Conservation (phyloP, 2,797 vertebrate genomes). For the Remorina albescens region DNA sequence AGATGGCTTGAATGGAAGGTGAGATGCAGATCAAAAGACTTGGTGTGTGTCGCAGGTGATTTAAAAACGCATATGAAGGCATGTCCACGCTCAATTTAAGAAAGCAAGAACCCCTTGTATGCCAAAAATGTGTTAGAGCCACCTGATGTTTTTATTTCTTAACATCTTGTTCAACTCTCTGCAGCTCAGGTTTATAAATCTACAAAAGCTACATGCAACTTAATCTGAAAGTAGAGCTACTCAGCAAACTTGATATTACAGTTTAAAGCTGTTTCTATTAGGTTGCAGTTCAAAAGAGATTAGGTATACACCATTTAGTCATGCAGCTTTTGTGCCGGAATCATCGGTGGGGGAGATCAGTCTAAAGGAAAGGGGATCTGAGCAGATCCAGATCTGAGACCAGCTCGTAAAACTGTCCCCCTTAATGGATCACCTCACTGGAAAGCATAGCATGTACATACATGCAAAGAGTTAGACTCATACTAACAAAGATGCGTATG, state of each 20-base stretch:
- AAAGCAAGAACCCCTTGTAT: not conserved
- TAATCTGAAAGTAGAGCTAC: constrained; percentile 81
- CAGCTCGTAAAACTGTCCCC: constrained; percentile 81
- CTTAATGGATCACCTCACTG: constrained; percentile 74
- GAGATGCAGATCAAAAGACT: constrained; percentile 45
- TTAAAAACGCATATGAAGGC: constrained; percentile 7
- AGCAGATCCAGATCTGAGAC: constrained; percentile 79
- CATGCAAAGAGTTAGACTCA: constrained; percentile 25
- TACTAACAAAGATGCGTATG: constrained; percentile 32
- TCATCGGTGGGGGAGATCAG: constrained; percentile 75
- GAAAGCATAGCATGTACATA: constrained; percentile 28
- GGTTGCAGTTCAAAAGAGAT: constrained; percentile 83
- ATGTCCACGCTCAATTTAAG: constrained; percentile 7
- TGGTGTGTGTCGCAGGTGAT: not conserved
- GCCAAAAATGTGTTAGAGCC: constrained; percentile 7
- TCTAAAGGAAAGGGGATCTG: constrained; percentile 81
- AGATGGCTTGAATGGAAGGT: constrained; percentile 60
- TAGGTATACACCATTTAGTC: constrained; percentile 83
- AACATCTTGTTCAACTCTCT: constrained; percentile 18
- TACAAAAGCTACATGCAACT: constrained; percentile 73
- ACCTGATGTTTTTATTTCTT: constrained; percentile 31
- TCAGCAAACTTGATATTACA: constrained; percentile 79
- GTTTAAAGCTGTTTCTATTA: constrained; percentile 76
- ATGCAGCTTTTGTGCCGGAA: constrained; percentile 80
- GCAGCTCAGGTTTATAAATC: constrained; percentile 50